Base-by-base conservation (phyloP, 2,888 invertebrate species). In the Pteria penguin region DNA sequence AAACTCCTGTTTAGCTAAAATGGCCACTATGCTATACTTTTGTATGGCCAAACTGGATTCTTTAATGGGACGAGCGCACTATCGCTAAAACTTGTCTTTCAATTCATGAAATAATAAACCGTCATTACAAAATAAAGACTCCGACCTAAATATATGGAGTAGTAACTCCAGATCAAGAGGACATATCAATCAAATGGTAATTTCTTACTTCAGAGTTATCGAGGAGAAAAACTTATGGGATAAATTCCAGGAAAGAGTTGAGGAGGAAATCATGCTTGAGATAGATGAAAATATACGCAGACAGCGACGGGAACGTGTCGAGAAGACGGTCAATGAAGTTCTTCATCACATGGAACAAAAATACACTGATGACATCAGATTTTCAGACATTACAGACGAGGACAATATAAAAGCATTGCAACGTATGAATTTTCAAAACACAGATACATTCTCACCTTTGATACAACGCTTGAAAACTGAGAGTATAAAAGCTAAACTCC, bases 281-380 rank as follows among this genome's bases (percentile, higher is more conserved):
- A 62, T 79, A 22, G 72, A 78, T 58, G 36, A 36, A 32, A 54
- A 0, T 3, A 24, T 55, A 18, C 31, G 52, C 36, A 24, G 32
- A 55, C 22, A 65, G 22, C 62, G 72, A 27, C 14, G 24, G n/a
- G 52, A 69, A 1, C 63, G 78, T 31, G 82, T 83, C 79, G 24
- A 74, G 0, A 29, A 60, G 8, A 31, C 26, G 1, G 55, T 32
- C 2, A 33, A 26, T 18, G 26, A 26, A 18, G 31, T 74, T 18
- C 14, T 68, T 14, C 18, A 4, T 22, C 26, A 29, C 1, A 54
- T 74, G 4, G 33, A 36, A n/a, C 1, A 22, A 22, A 68, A 52
- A 45, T 63, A 36, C 29, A 24, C 61, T 18, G 4, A 27, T 2
- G n/a, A 54, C 1, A 55, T 27, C 5, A 26, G 26, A 8, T 29